Percentiles rank a stretch among this genome's conserved stretches.
Conservation (phyloP, 2,888 invertebrate genomes). For the Eupithecia inturbata region DNA sequence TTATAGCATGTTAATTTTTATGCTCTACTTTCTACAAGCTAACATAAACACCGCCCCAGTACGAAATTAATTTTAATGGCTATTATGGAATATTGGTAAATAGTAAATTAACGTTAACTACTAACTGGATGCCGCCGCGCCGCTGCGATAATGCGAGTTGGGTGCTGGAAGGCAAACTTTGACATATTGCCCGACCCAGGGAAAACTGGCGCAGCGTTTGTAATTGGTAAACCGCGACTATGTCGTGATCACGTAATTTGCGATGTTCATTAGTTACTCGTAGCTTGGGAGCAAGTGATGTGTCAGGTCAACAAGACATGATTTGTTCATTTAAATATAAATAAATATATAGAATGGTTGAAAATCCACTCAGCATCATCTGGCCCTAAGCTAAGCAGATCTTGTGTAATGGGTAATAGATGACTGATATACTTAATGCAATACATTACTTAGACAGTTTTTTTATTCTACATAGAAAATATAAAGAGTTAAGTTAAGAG, state of each 20-base stretch:
- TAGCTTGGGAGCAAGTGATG: not conserved
- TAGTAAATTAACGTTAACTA: not conserved
- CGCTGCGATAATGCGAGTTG: not conserved
- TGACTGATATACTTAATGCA: too few relatives aligned
- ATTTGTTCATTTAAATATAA: not conserved
- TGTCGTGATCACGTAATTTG: conserved; percentile 1
- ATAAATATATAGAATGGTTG: too few relatives aligned
- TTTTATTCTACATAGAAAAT: too few relatives aligned
- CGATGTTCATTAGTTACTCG: not conserved
- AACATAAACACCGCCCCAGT: not conserved
- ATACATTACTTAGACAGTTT: too few relatives aligned
- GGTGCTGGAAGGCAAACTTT: not conserved
- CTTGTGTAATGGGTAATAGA: too few relatives aligned
- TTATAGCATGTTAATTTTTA: too few relatives aligned
- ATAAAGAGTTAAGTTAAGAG: too few relatives aligned
- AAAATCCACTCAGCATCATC: too few relatives aligned
- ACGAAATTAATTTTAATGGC: not conserved
- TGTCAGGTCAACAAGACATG: not conserved
- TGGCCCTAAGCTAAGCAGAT: too few relatives aligned
- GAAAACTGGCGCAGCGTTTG: not conserved
- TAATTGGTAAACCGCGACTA: not conserved
- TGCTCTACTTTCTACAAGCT: too few relatives aligned
- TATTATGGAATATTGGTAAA: not conserved
- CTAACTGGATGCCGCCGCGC: not conserved
- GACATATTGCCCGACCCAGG: conserved; percentile 5